Evolutionary conservation across 2,888 invertebrate species (phyloP), one percentile per base, ranked within the genome.

Genomic region (Hedychridium roseum): DNA sequence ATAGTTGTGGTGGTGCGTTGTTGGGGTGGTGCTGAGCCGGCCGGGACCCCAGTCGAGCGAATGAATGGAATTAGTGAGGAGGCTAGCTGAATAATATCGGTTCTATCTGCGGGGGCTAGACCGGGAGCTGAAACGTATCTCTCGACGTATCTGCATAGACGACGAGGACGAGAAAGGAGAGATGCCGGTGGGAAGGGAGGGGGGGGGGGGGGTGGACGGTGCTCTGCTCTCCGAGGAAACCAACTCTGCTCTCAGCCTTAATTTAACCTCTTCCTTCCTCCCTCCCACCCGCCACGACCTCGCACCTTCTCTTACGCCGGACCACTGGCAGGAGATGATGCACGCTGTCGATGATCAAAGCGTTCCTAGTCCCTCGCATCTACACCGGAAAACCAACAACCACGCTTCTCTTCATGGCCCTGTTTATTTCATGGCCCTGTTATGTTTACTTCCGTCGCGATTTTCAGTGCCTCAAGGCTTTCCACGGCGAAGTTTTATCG

Each of bases 31-130:
- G 14, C 4, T 4, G 6, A 16, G 12, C 7, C 2, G 7, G 15
- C 11, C 21, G 21, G 14, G 26, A n/a, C 6, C 38, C 11, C 40
- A 35, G 45, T 55, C 61, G 65, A 64, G 60, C 63, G 73, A 73
- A 74, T 78, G 77, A 79, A 79, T 78, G 76, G 78, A 78, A 79
- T 78, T 78, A 79, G 78, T 71, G 76, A 76, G 75, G 72, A 78
- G 74, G 70, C 74, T 71, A 72, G 72, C 68, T 77, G 77, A 79
- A 79, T 78, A 76, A 77, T 79, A 79, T 79, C 78, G 68, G 68
- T 60, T 76, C 74, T 78, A 78, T 78, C 77, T 78, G 68, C 54
- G 68, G 73, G 68, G 71, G 72, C 68, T 69, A 67, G 66, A 67
- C 67, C 68, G 68, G 64, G 60, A 66, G 68, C 66, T 79, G 73